Evolutionary conservation across 2,797 vertebrate species (phyloP).

Genomic region (Melanotaenia nigrans): DNA sequence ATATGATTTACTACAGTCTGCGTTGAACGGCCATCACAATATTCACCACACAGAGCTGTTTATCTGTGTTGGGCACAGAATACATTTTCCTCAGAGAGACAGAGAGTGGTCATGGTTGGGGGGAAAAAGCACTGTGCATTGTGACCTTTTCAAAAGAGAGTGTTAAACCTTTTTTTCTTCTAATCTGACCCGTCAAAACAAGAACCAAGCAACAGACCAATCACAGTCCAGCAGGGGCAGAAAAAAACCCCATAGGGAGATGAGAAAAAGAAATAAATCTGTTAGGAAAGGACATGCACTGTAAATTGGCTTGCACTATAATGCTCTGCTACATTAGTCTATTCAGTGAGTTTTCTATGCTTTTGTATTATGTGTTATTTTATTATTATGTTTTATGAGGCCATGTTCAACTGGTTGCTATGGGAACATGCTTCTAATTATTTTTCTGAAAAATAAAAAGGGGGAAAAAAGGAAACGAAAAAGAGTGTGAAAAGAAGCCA

Average conservation of each 20-base stretch:
- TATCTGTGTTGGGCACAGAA: slow-evolving; percentile 8
- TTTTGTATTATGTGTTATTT: slow-evolving; percentile 52
- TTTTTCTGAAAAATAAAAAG: slow-evolving; percentile 31
- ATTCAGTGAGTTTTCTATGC: slow-evolving; percentile 58
- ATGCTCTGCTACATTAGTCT: slow-evolving; percentile 49
- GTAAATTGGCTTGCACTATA: slow-evolving; percentile 47
- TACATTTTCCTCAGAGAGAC: slow-evolving; percentile 7
- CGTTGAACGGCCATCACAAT: slow-evolving; percentile 7
- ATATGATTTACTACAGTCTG: slow-evolving; percentile 36
- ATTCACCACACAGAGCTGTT: slow-evolving; percentile 33
- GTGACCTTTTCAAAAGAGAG: slow-evolving; percentile 34
- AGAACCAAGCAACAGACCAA: slow-evolving; percentile 39
- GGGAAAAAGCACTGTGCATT: background rate
- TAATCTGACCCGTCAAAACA: slow-evolving; percentile 41
- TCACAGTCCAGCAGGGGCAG: slow-evolving; percentile 36
- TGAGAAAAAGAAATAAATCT: slow-evolving; percentile 3
- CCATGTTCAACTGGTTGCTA: slow-evolving; percentile 51
- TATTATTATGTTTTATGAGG: slow-evolving; percentile 43
- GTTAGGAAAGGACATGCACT: slow-evolving; percentile 37
- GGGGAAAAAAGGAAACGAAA: background rate
- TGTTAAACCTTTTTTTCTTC: slow-evolving; percentile 27
- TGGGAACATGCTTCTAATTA: slow-evolving; percentile 59
- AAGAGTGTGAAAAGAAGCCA: slow-evolving; percentile 7
- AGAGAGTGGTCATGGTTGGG: background rate
- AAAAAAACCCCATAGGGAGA: slow-evolving; percentile 27